phyloP scores from a whole-genome alignment of 2,113 vertebrate genomes.

The Xerus inauris region DNA sequence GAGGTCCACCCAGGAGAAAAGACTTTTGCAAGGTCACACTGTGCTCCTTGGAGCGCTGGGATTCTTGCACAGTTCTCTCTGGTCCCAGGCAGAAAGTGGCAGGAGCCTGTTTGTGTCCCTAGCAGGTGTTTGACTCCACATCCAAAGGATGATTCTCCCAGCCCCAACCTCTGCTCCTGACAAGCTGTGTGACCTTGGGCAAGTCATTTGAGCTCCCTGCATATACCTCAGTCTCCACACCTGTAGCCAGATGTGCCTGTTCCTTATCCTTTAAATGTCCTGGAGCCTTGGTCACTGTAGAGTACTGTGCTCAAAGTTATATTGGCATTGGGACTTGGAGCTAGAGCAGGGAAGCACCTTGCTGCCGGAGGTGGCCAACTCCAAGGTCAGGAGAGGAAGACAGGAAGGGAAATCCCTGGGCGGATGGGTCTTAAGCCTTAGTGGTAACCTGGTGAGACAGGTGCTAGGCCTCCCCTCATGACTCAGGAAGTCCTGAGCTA shows the following conservation, averaged over 20 bases:
- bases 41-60: not conserved
- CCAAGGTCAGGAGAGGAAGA: not conserved
- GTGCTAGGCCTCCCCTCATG: not conserved
- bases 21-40: not conserved
- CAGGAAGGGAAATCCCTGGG: not conserved
- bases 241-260: not conserved
- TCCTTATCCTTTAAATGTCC: not conserved
- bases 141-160: not conserved
- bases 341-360: not conserved
- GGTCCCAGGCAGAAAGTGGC: not conserved
- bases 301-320: not conserved
- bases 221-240: not conserved
- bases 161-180: not conserved
- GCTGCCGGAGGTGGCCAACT: not conserved
- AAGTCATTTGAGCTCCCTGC: not conserved
- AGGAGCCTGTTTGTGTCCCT: not conserved
- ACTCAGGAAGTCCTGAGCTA: not conserved
- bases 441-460: not conserved
- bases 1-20: not conserved
- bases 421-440: not conserved
- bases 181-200: slow-evolving; percentile 54
- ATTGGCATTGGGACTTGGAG: not conserved
- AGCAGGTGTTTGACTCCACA: not conserved
- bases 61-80: not conserved
- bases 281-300: not conserved